Conservation (phyloP, 2,797 vertebrate species). For the Orientallactaga sibirica region DNA sequence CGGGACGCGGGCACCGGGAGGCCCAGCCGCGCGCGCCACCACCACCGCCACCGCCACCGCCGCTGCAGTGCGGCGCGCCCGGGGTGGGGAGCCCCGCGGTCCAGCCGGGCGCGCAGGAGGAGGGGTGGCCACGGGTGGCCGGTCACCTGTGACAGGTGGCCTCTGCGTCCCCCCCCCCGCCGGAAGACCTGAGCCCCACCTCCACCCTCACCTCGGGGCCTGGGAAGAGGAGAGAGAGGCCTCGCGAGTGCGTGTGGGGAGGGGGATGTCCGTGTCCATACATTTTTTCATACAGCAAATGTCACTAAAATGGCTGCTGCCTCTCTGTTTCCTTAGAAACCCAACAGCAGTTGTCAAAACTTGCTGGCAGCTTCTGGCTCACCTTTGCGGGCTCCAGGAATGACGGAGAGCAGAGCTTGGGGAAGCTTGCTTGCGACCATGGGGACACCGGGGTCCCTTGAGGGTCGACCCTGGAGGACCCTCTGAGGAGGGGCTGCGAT, state of each 20-base stretch:
- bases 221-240: not conserved
- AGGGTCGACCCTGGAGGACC: not conserved
- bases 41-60: not conserved
- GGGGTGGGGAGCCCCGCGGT: slow-evolving; percentile 55
- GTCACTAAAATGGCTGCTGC: slow-evolving; percentile 82
- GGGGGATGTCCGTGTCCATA: slow-evolving; percentile 28
- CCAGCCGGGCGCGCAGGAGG: slow-evolving; percentile 45
- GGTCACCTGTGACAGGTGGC: slow-evolving; percentile 78
- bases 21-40: slow-evolving; percentile 22
- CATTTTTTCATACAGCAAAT: slow-evolving; percentile 68
- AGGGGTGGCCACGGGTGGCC: slow-evolving; percentile 13
- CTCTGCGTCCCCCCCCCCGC: not conserved
- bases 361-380: slow-evolving; percentile 61
- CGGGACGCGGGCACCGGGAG: slow-evolving; percentile 14
- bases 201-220: slow-evolving; percentile 23
- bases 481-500: not conserved
- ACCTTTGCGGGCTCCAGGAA: slow-evolving; percentile 54
- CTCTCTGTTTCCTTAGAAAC: slow-evolving; percentile 82
- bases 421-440: not conserved
- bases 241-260: not conserved
- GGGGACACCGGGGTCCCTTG: not conserved
- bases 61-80: slow-evolving; percentile 77
- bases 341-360: slow-evolving; percentile 73
- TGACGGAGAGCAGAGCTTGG: not conserved
- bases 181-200: not conserved